Evolutionary conservation across 2,113 vertebrate genomes (phyloP).

Genomic region (Cricetomys ansorgei): DNA sequence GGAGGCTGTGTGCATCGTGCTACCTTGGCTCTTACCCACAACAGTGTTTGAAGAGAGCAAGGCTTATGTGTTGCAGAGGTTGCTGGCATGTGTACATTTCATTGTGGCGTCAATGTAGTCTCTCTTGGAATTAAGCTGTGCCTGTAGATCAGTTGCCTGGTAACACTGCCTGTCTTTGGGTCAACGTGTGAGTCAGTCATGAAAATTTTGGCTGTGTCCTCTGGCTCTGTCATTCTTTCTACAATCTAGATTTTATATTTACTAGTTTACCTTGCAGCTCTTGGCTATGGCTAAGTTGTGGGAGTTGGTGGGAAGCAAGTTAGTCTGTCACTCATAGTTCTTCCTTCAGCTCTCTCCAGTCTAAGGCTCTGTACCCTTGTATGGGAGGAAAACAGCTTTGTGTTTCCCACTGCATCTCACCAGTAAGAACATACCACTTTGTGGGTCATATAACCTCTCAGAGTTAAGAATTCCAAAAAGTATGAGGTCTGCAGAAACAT

Average conservation of each 20-base stretch:
- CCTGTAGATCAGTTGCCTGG: not conserved
- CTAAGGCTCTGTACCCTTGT: not conserved
- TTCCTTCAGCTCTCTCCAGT: not conserved
- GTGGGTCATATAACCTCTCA: not conserved
- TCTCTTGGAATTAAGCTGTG: not conserved
- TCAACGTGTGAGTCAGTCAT: not conserved
- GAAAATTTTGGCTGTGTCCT: not conserved
- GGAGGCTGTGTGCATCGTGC: accelerated
- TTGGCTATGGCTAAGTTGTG: not conserved
- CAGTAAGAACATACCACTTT: not conserved
- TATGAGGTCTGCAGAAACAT: not conserved
- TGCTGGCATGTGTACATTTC: not conserved
- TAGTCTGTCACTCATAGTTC: not conserved
- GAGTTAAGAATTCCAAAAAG: not conserved
- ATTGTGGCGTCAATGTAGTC: not conserved
- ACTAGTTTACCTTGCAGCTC: not conserved
- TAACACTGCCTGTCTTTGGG: too few species aligned
- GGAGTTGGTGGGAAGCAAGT: not conserved
- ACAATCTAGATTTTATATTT: not conserved
- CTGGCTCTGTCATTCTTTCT: not conserved
- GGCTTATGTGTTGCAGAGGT: not conserved
- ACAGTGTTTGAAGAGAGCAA: not conserved
- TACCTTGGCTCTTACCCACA: not conserved
- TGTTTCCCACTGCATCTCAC: not conserved
- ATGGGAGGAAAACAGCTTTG: not conserved